A percentile compares a stretch with the other conserved stretches of the same genome.
These are phyloP conservation scores for Acrobasis repandana DNA, from an alignment of 2,888 invertebrate genomes.

Conservation along the genomic window DNA sequence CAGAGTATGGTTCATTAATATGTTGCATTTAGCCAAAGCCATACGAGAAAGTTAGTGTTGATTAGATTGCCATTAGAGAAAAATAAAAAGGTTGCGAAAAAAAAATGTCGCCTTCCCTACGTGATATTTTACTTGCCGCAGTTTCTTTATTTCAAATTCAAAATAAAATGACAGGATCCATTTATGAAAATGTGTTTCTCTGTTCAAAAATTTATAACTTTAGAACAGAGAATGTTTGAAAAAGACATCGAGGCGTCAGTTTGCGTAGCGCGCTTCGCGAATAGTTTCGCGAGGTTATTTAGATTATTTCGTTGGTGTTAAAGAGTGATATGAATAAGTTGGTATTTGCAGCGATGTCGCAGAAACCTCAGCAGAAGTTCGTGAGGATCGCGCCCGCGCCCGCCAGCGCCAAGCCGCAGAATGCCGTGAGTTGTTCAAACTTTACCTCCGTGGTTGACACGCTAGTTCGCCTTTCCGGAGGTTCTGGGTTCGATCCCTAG, in stretches of 20 bases:
- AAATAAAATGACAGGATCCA: conserved; percentile 38
- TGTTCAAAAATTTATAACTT: conserved; percentile 53
- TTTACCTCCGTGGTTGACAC: too few relatives aligned
- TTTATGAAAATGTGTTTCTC: conserved; percentile 47
- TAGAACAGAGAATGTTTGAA: conserved; percentile 44
- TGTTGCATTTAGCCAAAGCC: too few relatives aligned
- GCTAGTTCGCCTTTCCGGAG: too few relatives aligned
- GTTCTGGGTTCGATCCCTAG: too few relatives aligned
- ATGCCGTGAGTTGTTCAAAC: conserved; percentile 48
- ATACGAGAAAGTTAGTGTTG: background rate
- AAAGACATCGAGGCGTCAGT: conserved; percentile 31
- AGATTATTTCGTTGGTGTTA: conserved; percentile 14
- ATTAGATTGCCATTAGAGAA: background rate
- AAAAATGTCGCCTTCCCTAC: conserved; percentile 9
- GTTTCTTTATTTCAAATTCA: conserved; percentile 21
- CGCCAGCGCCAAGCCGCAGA: conserved; percentile 39
- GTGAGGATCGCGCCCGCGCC: conserved; percentile 66
- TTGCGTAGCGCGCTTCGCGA: conserved; percentile 1
- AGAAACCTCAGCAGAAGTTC: conserved; percentile 61
- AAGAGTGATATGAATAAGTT: conserved; percentile 12
- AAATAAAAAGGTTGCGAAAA: background rate
- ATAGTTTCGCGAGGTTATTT: conserved; percentile 6
- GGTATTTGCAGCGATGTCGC: conserved; percentile 36
- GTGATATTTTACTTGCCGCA: background rate
- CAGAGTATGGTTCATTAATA: too few relatives aligned